phyloP scores from a whole-genome alignment of 2,797 vertebrate species.

The Pseudomugil tenellus region DNA sequence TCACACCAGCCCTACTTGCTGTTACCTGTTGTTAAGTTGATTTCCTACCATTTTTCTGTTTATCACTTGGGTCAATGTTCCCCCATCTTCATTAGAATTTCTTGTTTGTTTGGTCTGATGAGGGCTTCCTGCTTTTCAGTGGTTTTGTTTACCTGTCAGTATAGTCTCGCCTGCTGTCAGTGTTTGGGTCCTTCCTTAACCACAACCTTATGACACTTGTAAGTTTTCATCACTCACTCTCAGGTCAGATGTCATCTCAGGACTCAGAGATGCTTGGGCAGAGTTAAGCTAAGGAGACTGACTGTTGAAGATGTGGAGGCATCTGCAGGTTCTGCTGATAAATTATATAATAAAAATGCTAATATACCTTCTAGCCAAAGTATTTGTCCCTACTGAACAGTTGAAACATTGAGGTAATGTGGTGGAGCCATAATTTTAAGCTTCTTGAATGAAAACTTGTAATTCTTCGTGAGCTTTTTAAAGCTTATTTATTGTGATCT shows the following conservation, averaged over 20 bases:
- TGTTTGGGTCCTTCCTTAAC: not conserved
- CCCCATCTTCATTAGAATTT: not conserved
- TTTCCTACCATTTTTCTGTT: not conserved
- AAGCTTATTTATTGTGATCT: not conserved
- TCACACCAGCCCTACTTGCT: not conserved
- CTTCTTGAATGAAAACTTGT: too few species aligned
- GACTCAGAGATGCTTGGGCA: not conserved
- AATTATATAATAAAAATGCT: not conserved
- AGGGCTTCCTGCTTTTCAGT: not conserved
- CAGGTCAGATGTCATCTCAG: not conserved
- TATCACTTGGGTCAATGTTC: not conserved
- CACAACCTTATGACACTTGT: not conserved
- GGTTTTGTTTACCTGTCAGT: not conserved
- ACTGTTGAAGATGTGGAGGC: not conserved
- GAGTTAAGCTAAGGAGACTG: not conserved
- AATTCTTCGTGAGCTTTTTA: not conserved
- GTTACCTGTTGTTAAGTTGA: not conserved
- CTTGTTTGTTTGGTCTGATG: not conserved
- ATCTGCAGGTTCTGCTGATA: not conserved
- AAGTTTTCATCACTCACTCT: not conserved
- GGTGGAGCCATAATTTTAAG: not conserved
- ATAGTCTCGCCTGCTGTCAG: not conserved
- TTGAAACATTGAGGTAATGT: not conserved
- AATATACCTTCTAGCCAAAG: not conserved
- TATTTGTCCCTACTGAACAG: not conserved